Evolutionary conservation across 2,113 vertebrate species (phyloP).

Genomic region (Chaetura pelagica): DNA sequence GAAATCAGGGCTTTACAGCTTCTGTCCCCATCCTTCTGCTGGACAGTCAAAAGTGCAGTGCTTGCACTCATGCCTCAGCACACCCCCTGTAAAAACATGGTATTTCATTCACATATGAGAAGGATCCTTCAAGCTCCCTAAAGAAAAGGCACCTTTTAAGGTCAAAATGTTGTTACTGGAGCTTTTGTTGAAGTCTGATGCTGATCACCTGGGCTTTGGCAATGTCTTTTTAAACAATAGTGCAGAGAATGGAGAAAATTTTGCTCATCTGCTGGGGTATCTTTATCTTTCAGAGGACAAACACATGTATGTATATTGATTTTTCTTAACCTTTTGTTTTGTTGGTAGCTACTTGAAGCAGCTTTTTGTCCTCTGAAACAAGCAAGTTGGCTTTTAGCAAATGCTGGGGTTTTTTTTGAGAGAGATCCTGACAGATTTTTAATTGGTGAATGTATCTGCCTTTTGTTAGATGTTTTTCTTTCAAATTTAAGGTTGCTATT

Average conservation of each 20-base stretch:
- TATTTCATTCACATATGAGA: rapidly evolving
- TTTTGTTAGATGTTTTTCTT: conserved; percentile 61
- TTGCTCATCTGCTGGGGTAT: background rate
- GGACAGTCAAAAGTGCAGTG: rapidly evolving
- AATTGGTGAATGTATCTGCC: conserved; percentile 71
- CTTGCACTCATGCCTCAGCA: background rate
- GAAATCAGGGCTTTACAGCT: background rate
- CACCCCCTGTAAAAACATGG: background rate
- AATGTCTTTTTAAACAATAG: background rate
- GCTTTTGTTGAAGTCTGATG: background rate
- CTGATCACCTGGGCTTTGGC: background rate
- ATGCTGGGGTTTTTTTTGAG: conserved; percentile 5
- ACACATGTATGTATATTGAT: conserved; percentile 39
- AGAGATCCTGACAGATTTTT: conserved; percentile 71
- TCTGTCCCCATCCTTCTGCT: background rate
- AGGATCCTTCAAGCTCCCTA: background rate
- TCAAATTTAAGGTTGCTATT: conserved; percentile 65
- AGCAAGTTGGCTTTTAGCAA: conserved; percentile 69
- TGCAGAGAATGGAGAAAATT: background rate
- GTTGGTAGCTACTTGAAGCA: conserved; percentile 8
- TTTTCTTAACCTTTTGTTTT: conserved; percentile 68
- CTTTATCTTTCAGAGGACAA: background rate
- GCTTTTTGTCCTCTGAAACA: conserved; percentile 57
- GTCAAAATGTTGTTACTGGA: background rate
- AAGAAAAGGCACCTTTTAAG: background rate